phyloP scores from a whole-genome alignment of 2,888 invertebrate species.

The Carpatolechia fugitivella region DNA sequence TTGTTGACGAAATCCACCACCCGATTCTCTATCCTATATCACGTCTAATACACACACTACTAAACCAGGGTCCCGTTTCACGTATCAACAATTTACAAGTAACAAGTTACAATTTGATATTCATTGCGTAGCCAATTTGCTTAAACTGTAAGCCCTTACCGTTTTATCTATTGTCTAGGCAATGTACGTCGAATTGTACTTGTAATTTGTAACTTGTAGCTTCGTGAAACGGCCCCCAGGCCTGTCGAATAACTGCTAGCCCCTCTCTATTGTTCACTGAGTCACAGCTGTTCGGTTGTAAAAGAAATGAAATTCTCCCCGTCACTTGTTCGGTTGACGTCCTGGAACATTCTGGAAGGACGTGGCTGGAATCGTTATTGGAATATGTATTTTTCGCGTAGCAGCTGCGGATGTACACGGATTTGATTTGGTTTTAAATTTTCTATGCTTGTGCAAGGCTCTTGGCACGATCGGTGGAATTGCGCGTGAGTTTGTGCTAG shows the following conservation, averaged over 20 bases:
- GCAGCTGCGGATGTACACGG: conserved; percentile 5
- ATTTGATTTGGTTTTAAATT: conserved; percentile 12
- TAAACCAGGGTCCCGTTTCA: neutral
- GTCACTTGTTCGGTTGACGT: conserved; percentile 16
- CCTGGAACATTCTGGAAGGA: conserved; percentile 7
- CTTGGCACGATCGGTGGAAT: neutral
- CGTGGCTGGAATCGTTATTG: conserved; percentile 18
- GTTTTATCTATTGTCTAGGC: too few relatives aligned
- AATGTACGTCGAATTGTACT: too few relatives aligned
- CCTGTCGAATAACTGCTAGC: neutral
- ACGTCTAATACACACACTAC: neutral
- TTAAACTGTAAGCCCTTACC: too few relatives aligned
- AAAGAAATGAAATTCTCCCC: conserved; percentile 20
- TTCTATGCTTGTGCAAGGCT: neutral
- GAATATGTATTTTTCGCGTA: conserved; percentile 12
- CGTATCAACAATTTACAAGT: too few relatives aligned
- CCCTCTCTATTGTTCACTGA: conserved; percentile 6
- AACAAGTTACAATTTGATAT: too few relatives aligned
- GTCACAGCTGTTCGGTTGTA: conserved; percentile 16
- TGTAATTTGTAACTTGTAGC: too few relatives aligned
- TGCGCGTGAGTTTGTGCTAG: neutral
- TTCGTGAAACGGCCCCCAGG: too few relatives aligned
- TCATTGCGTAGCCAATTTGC: too few relatives aligned
- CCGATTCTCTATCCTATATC: too few relatives aligned
- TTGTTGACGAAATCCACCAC: too few relatives aligned